phyloP scores from a whole-genome alignment of 2,797 vertebrate genomes.

The Tympanoctomys barrerae region DNA sequence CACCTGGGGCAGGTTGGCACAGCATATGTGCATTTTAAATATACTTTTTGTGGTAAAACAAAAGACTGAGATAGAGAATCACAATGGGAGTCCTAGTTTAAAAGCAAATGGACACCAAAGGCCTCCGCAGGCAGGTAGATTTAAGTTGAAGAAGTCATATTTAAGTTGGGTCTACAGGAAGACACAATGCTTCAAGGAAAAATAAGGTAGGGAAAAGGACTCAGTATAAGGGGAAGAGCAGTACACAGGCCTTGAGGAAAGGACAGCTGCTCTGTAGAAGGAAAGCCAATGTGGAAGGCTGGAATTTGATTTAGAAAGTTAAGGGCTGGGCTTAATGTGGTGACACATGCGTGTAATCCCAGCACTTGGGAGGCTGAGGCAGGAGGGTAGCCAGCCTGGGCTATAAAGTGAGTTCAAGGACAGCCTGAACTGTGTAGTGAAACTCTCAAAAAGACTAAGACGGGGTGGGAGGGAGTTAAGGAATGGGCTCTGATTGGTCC shows the following conservation, averaged over 20 bases:
- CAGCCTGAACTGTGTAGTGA: too few relatives aligned
- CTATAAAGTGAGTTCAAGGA: too few relatives aligned
- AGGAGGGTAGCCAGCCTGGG: too few relatives aligned
- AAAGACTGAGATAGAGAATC: background rate
- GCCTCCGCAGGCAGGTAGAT: background rate
- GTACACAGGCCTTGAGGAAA: background rate
- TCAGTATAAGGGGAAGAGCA: background rate
- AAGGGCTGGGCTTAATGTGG: background rate
- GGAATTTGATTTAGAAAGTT: background rate
- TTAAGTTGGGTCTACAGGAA: background rate
- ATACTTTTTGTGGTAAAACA: background rate
- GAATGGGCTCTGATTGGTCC: background rate
- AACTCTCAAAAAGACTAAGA: too few relatives aligned
- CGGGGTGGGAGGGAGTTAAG: background rate
- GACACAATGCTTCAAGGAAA: constrained; percentile 7
- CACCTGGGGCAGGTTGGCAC: too few relatives aligned
- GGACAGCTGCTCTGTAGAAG: background rate
- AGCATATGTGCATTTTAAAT: background rate
- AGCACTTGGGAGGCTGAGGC: too few relatives aligned
- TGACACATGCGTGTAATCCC: too few relatives aligned
- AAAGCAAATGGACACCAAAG: background rate
- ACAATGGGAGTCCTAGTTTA: background rate
- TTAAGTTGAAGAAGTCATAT: background rate
- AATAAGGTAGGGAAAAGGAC: background rate
- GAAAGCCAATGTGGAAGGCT: background rate